Conservation (phyloP, 2,888 invertebrate species). For the Helobdella robusta region DNA sequence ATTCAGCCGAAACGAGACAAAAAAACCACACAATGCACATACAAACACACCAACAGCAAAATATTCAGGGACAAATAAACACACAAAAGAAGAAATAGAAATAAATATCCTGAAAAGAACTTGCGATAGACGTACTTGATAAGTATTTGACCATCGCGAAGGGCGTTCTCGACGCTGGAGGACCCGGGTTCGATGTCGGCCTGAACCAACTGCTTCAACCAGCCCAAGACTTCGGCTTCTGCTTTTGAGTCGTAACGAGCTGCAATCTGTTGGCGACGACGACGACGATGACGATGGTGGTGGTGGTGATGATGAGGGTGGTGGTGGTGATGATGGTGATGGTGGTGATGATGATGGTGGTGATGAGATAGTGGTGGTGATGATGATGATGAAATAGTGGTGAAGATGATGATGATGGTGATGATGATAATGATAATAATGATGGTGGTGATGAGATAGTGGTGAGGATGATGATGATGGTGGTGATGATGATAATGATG, state of each 20-base stretch:
- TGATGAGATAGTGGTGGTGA: background rate
- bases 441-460: too few species aligned
- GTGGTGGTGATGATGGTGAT: slow-evolving; percentile 11
- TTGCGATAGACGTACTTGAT: too few species aligned
- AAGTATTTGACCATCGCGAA: slow-evolving; percentile 43
- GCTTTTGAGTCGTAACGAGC: slow-evolving; percentile 92
- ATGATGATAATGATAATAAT: background rate
- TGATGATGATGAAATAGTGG: background rate
- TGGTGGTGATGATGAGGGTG: slow-evolving; percentile 15
- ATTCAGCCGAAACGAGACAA: too few species aligned
- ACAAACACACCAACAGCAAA: too few species aligned
- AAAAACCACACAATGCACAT: too few species aligned
- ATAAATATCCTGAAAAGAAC: too few species aligned
- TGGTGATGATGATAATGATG: too few species aligned
- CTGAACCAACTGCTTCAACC: slow-evolving; percentile 76
- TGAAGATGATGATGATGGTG: background rate
- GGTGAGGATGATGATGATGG: too few species aligned
- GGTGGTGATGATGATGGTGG: slow-evolving; percentile 16
- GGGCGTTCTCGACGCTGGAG: slow-evolving; percentile 54
- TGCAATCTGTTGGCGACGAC: slow-evolving; percentile 75
- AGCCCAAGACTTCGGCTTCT: slow-evolving; percentile 81
- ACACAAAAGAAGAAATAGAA: too few species aligned
- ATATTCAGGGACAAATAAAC: too few species aligned
- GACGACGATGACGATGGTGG: background rate
- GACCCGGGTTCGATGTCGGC: slow-evolving; percentile 70